Evolutionary conservation across 2,888 invertebrate species (phyloP), one percentile per base, ranked within the genome.

Genomic region (Anoncus sp.): DNA sequence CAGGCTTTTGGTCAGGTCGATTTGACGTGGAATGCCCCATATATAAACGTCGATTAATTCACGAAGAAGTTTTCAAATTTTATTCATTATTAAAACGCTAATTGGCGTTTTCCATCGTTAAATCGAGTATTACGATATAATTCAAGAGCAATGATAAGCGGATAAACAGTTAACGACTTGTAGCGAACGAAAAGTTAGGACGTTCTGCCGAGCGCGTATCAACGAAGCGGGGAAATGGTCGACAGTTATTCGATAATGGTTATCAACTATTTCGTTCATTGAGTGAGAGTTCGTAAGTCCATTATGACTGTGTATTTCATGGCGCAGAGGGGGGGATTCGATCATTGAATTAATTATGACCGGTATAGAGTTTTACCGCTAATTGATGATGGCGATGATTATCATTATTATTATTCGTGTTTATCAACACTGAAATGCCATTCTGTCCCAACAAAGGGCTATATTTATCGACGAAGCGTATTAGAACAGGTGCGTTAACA

Each of bases 301-400:
- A 55, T 55, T 55, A 4, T 9, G 45, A 6, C 43, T 43, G 66
- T 45, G 59, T 60, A 65, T 57, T 72, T 45, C 72, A 38, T 65
- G 63, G 35, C 45, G n/a, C n/a, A n/a, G 10, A 18, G 20, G 43
- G 51, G 65, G 18, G 65, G 57, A 73, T 73, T 49, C 51, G 51
- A 66, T 73, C 57, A 66, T 66, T 73, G 73, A 65, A 73, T 73
- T 66, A 73, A 66, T 66, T 59, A 73, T 66, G 73, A 66, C 59
- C 66, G 59, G 53, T 73, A 47, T 16, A 20, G 53, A 63, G 53
- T 47, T 72, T 55, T 20, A 59, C 40, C 35, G 59, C 14, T 31
- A 66, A 63, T 43, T 57, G 72, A 59, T 66, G 59, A 49, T 49
- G 27, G 53, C 31, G 47, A 65, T 65, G 35, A 66, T n/a, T n/a